A percentile compares a stretch with the other conserved stretches of the same genome.
Conservation (phyloP, 1,140 invertebrate genomes). For the Asbolus verrucosus region DNA sequence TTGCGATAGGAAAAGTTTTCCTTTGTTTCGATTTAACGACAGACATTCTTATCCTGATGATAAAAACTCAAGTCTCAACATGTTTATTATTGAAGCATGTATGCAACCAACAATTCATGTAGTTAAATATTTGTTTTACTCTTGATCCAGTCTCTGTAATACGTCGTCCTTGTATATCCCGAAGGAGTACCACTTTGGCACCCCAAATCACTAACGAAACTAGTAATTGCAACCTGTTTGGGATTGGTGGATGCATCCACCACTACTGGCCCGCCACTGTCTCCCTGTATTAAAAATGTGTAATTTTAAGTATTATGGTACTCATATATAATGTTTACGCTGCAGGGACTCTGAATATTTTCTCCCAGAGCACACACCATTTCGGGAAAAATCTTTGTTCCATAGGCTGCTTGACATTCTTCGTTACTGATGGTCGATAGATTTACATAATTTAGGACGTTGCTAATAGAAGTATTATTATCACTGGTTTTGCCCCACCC, state of each 20-base stretch:
- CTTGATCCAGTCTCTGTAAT: constrained; percentile 20
- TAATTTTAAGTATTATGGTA: too few species aligned
- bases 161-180: not conserved
- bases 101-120: too few species aligned
- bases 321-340: too few species aligned
- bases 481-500: constrained; percentile 4
- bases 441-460: not conserved
- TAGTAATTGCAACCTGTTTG: not conserved
- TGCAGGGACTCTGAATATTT: too few species aligned
- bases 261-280: not conserved
- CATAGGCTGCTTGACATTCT: constrained; percentile 8
- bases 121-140: constrained; percentile 9
- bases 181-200: constrained; percentile 9
- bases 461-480: not conserved
- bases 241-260: not conserved
- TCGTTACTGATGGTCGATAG: constrained; percentile 6
- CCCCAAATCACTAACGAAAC: not conserved
- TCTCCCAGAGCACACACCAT: constrained; percentile 28
- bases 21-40: too few species aligned
- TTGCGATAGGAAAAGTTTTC: too few species aligned
- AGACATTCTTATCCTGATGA: too few species aligned
- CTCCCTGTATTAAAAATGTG: not conserved
- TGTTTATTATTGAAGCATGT: too few species aligned
- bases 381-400: not conserved
- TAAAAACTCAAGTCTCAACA: too few species aligned